Evolutionary conservation across 2,888 invertebrate genomes (phyloP), one percentile per base, ranked within the genome.

Genomic region (Octonoba sinensis): DNA sequence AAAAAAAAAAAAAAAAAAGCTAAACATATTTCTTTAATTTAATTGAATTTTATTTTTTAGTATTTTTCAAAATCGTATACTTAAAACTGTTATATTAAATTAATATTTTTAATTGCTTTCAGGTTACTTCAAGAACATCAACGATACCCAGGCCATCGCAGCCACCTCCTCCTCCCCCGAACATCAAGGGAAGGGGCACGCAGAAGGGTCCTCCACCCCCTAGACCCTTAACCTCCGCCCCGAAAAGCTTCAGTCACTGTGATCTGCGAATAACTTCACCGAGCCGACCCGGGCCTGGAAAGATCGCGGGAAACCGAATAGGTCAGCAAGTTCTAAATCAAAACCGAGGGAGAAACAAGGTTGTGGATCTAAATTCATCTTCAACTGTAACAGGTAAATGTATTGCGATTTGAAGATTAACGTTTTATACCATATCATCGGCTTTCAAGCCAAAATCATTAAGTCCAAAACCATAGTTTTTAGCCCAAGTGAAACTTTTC

Each of bases 191-290:
- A 46, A 62, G 56, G 12, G 20, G 15, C 2, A 59, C 22, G 0
- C 20, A 15, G 18, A 74, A 74, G 57, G 74, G 44, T 2, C 70
- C 81, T 20, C 81, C 81, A 3, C 81, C 81, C 6, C 74, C 81
- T 3, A 69, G 81, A 16, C 81, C 81, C 1, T 24, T 75, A 16
- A 70, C 64, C 46, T 57, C 70, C 3, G 69, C 81, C 15, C 65
- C 81, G 18, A 82, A 82, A 27, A 82, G 81, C 59, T 75, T 70
- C 44, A 75, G 74, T 2, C 81, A 82, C 51, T 27, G 51, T 49
- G 81, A 82, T 54, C 69, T 82, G 44, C 20, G 81, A 20, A 46
- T 65, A 16, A 8, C 81, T 3, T 24, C 62, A 16, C 49, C 27
- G 16, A 46, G 51, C 12, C 12, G 44, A 12, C 69, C 79, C 0